Conservation (phyloP, 2,113 vertebrate genomes). For the Calcarius ornatus region DNA sequence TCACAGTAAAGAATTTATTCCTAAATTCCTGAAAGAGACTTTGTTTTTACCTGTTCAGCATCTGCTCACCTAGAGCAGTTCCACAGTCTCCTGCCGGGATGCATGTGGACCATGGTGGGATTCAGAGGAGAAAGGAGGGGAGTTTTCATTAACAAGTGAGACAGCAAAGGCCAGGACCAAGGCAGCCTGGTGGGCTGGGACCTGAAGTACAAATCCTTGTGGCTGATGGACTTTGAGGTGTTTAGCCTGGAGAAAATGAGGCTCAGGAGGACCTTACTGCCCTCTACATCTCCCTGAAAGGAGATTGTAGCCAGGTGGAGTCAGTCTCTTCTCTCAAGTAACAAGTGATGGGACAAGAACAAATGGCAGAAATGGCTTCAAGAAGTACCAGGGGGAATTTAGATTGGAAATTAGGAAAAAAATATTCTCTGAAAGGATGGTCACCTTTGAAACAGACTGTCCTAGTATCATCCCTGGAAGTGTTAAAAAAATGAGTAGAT, state of each 20-base stretch:
- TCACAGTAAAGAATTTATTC: not conserved
- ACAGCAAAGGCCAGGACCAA: not conserved
- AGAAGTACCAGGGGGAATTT: not conserved
- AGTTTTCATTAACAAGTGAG: not conserved
- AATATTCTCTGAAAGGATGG: not conserved
- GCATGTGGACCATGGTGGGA: accelerated
- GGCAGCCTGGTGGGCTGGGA: not conserved
- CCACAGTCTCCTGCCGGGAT: not conserved
- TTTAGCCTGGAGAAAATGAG: not conserved
- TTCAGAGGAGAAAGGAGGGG: too few relatives aligned
- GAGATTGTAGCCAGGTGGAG: not conserved
- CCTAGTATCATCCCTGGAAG: too few relatives aligned
- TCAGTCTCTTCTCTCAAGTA: not conserved
- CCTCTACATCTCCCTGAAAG: not conserved
- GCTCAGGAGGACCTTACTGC: not conserved
- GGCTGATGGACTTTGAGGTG: not conserved
- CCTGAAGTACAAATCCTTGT: not conserved
- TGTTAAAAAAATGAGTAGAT: not conserved
- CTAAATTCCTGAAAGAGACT: not conserved
- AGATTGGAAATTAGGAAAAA: not conserved
- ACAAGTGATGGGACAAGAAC: not conserved
- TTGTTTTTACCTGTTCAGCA: not conserved
- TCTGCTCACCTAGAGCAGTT: not conserved
- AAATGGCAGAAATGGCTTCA: not conserved
- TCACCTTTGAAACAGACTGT: not conserved